Evolutionary conservation across 2,888 invertebrate genomes (phyloP), one percentile per base, ranked within the genome.

Genomic region (Rhagonycha fulva): DNA sequence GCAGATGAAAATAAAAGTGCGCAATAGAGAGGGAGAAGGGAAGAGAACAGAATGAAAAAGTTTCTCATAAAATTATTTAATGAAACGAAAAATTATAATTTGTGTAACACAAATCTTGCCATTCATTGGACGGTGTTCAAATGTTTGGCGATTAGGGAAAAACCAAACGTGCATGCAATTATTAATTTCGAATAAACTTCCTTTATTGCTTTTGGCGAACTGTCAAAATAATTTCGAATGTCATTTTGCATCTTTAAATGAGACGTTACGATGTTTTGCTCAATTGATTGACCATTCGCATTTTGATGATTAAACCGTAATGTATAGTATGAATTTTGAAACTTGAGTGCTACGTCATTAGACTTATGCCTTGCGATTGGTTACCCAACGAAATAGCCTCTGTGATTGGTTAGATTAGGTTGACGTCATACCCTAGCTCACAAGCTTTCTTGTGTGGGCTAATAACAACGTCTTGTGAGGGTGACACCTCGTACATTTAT

Each of bases 161-260:
- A 47, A 7, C 47, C 7, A 47, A 47, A 47, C n/a, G 70, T 14
- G 62, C 62, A 26, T 70, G 62, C 62, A 70, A 62, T 70, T 70
- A 70, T 24, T n/a, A 28, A 62, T 70, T 70, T 30, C 32, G 71
- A 14, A 71, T 7, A 26, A 24, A 47, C n/a, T 28, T 26, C 30
- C 7, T 14, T 26, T 68, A 26, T 26, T 26, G 14, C 30, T 68
- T 68, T 61, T 72, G 72, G 68, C 72, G 19, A n/a, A n/a, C 14
- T 19, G 12, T 72, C 72, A 68, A 68, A 62, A 68, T 62, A 9
- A 9, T 66, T 71, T 71, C 19, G 30, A 28, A 70, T 30, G 19
- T 69, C 24, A 26, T 47, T 32, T 60, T 69, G 19, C 32, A 23
- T 24, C 12, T 10, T 47, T n/a, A 47, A 47, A 7, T 47, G n/a